These are phyloP conservation scores for Mormyrus iriodes DNA, from an alignment of 2,113 vertebrate genomes.

Conservation along the genomic window DNA sequence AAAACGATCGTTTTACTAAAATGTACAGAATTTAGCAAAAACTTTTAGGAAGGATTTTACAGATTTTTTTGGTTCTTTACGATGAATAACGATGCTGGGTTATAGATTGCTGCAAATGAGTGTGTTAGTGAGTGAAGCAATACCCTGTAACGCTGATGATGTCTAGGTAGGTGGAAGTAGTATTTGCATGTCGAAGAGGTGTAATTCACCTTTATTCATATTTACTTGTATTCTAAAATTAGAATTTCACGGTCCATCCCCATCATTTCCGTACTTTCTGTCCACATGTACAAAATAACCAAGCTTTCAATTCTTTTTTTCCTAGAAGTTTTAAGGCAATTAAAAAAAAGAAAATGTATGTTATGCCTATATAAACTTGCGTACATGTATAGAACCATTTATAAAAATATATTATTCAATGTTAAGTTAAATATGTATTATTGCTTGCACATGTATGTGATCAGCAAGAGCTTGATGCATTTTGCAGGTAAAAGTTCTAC, in stretches of 20 bases:
- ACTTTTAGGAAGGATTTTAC: slow-evolving; percentile 15
- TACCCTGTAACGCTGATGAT: neutral
- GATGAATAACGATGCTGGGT: neutral
- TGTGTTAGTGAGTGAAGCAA: neutral
- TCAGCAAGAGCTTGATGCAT: neutral
- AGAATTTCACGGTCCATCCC: neutral
- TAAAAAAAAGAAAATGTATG: neutral
- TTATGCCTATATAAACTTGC: neutral
- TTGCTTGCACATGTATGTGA: neutral
- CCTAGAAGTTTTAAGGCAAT: neutral
- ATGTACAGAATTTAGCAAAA: slow-evolving; percentile 24
- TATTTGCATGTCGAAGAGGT: neutral
- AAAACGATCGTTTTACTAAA: slow-evolving; percentile 14
- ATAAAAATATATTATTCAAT: neutral
- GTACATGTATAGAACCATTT: neutral
- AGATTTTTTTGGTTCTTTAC: neutral
- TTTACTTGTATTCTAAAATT: neutral
- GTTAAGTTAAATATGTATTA: neutral
- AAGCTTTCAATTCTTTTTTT: neutral
- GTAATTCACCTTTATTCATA: neutral
- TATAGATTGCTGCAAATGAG: neutral
- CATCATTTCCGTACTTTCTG: neutral
- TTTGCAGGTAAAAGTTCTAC: neutral
- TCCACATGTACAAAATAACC: neutral
- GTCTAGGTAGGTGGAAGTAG: neutral